Conservation (phyloP, 2,797 vertebrate species). For the Crenichthys baileyi region DNA sequence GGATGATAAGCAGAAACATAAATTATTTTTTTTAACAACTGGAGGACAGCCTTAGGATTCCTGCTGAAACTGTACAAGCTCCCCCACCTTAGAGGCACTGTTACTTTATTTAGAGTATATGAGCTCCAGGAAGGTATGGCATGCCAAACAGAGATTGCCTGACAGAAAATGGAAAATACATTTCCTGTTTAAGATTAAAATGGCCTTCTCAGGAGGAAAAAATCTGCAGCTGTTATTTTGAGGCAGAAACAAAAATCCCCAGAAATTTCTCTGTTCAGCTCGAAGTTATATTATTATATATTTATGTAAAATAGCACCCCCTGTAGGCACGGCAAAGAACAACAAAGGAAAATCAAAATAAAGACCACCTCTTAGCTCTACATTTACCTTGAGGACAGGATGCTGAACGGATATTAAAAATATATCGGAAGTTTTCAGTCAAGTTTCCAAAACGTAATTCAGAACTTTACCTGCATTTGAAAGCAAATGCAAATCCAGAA, state of each 20-base stretch:
- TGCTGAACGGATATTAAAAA: background rate
- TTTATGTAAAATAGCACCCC: conserved; percentile 56
- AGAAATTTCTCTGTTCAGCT: conserved; percentile 28
- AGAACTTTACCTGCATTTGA: background rate
- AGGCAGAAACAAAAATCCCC: conserved; percentile 46
- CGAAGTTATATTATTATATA: conserved; percentile 47
- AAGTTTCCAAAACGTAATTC: background rate
- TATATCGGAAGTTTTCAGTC: background rate
- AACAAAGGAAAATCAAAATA: conserved; percentile 23
- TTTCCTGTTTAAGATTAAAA: conserved; percentile 53
- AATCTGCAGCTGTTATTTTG: conserved; percentile 34
- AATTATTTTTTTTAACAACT: conserved; percentile 36
- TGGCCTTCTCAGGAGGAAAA: conserved; percentile 40
- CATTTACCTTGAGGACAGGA: background rate
- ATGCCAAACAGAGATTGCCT: conserved; percentile 36
- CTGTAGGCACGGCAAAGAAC: conserved; percentile 32
- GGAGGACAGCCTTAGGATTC: conserved; percentile 39
- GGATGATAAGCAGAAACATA: conserved; percentile 37
- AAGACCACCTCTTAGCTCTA: background rate
- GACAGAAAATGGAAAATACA: conserved; percentile 36
- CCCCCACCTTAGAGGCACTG: background rate
- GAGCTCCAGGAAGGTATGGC: conserved; percentile 32
- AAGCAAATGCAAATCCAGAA: background rate
- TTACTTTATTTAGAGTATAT: conserved; percentile 20
- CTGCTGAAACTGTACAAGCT: conserved; percentile 22